Percentiles rank a stretch among this genome's conserved stretches.
These are phyloP conservation scores for Rhinogobius similis DNA, from an alignment of 2,113 vertebrate species.

Conservation along the genomic window DNA sequence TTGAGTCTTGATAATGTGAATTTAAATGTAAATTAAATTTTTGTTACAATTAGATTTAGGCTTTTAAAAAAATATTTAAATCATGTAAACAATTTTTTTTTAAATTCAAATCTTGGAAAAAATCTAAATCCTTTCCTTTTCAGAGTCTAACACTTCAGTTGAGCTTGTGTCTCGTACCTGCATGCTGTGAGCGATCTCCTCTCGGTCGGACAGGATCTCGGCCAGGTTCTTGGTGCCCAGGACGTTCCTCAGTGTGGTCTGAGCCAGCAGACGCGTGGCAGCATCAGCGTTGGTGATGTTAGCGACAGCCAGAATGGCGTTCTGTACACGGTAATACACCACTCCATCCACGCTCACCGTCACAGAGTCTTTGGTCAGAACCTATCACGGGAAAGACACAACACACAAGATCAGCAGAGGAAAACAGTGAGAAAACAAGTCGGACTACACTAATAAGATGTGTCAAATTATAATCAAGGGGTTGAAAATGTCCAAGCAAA, in stretches of 20 bases:
- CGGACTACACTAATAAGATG: neutral
- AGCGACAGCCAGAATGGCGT: constrained; percentile 88
- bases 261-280: constrained; percentile 89
- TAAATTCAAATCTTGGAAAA: too few species aligned
- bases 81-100: too few species aligned
- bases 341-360: constrained; percentile 92
- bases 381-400: constrained; percentile 66
- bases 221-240: constrained; percentile 95
- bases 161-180: constrained; percentile 78
- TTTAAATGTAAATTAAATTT: too few species aligned
- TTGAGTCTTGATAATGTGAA: too few species aligned
- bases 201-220: constrained; percentile 93
- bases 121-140: too few species aligned
- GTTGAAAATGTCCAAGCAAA: too few species aligned
- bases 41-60: too few species aligned
- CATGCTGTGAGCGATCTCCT: constrained; percentile 95
- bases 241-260: constrained; percentile 93
- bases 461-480: too few species aligned
- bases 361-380: constrained; percentile 95
- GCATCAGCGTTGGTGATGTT: constrained; percentile 94
- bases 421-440: neutral
- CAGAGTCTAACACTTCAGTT: too few species aligned
- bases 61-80: too few species aligned
- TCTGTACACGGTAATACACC: constrained; percentile 96
- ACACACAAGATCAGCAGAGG: neutral